Conservation (phyloP, 2,888 invertebrate genomes). For the Drosophila quinaria region DNA sequence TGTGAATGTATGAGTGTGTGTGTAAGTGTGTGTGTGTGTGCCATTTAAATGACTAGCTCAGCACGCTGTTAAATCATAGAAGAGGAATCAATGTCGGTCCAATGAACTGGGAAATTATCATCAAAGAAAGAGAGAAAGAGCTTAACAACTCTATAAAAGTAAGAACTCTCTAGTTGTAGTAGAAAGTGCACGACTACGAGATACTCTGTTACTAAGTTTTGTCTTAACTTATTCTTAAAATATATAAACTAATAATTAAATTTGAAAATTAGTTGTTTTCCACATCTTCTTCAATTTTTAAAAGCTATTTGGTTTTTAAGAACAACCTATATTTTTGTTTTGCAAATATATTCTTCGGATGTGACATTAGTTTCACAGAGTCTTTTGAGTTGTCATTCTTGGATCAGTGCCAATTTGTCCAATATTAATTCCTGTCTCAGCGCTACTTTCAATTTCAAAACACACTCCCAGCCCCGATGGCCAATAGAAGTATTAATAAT, state of each 20-base stretch:
- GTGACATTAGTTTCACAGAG: background rate
- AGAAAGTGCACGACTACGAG: background rate
- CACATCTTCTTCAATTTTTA: background rate
- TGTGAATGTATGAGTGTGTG: constrained; percentile 9
- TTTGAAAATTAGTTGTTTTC: background rate
- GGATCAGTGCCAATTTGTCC: constrained; percentile 7
- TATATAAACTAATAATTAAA: too few species aligned
- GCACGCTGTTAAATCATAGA: constrained; percentile 25
- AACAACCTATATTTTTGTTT: background rate
- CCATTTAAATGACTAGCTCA: constrained; percentile 30
- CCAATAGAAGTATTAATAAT: constrained; percentile 72
- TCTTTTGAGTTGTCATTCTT: background rate
- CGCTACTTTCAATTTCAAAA: constrained; percentile 58
- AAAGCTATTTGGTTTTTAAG: background rate
- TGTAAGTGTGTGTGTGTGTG: constrained; percentile 23
- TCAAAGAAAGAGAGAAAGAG: background rate
- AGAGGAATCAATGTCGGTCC: constrained; percentile 19
- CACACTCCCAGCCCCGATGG: constrained; percentile 31
- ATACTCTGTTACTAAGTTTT: background rate
- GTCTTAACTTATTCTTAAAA: background rate
- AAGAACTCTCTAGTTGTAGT: background rate
- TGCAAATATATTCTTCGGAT: background rate
- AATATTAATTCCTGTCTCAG: constrained; percentile 37
- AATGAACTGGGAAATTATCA: constrained; percentile 38
- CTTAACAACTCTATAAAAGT: background rate